Evolutionary conservation across 1,140 invertebrate species (phyloP).

Genomic region (Apis dorsata): DNA sequence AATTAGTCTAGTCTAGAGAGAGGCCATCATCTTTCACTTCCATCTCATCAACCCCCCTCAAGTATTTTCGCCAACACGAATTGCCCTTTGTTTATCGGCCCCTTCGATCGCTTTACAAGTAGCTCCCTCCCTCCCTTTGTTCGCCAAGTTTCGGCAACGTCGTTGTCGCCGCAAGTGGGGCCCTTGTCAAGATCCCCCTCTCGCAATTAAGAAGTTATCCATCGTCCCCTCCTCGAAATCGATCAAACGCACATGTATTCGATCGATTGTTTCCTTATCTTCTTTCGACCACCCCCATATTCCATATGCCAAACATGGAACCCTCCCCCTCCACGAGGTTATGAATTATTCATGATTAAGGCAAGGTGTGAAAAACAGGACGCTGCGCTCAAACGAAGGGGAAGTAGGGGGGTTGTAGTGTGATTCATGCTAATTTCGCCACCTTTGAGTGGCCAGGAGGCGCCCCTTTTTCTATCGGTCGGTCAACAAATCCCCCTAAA

Average conservation of each 20-base stretch:
- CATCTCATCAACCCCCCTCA: not conserved
- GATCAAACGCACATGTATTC: not conserved
- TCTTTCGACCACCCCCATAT: not conserved
- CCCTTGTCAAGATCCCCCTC: constrained; percentile 39
- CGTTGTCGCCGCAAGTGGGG: constrained; percentile 6
- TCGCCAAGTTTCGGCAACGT: not conserved
- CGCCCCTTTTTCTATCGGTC: constrained; percentile 50
- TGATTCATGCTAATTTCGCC: constrained; percentile 68
- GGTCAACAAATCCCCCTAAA: constrained; percentile 18
- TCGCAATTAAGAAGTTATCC: constrained; percentile 60
- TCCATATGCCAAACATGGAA: constrained; percentile 53
- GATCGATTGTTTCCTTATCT: constrained; percentile 28
- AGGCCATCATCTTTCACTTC: no score
- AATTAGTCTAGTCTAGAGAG: no score
- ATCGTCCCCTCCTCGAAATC: no score
- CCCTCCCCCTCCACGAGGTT: constrained; percentile 41
- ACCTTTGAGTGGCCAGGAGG: no score
- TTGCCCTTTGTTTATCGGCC: constrained; percentile 11
- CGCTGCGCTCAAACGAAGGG: constrained; percentile 48
- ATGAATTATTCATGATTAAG: constrained; percentile 66
- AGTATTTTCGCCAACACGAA: constrained; percentile 19
- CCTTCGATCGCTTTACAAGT: constrained; percentile 16
- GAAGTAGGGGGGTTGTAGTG: constrained; percentile 33
- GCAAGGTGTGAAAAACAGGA: constrained; percentile 58
- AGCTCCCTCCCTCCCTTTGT: not conserved